A percentile compares a stretch with the other conserved stretches of the same genome.
Conservation (phyloP, 2,797 vertebrate species). For the Melanogrammus aeglefinus region DNA sequence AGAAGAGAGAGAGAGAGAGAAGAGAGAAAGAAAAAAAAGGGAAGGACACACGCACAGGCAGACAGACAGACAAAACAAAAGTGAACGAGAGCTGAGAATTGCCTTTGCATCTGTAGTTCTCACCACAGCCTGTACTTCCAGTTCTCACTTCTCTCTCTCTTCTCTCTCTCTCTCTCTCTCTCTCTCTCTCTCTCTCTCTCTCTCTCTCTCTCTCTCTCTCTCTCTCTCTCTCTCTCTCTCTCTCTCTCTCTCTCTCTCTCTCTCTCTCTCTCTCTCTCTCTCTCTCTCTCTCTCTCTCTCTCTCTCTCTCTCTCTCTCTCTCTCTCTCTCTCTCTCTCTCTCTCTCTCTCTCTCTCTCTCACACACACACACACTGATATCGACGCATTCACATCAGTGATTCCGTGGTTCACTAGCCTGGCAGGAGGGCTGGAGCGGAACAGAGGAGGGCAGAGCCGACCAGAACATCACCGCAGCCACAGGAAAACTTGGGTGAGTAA, state of each 20-base stretch:
- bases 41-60: too few relatives aligned
- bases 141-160: too few relatives aligned
- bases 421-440: constrained; percentile 31
- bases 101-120: constrained; percentile 9
- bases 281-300: constrained; percentile 8
- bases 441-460: constrained; percentile 38
- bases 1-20: constrained; percentile 9
- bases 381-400: constrained; percentile 17
- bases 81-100: neutral
- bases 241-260: neutral
- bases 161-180: constrained; percentile 3
- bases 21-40: neutral
- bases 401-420: constrained; percentile 27
- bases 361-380: constrained; percentile 22
- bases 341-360: neutral
- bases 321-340: neutral
- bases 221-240: constrained; percentile 9
- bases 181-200: neutral
- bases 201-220: neutral
- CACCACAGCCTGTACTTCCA: constrained; percentile 3
- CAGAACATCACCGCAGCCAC: constrained; percentile 11
- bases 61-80: too few relatives aligned
- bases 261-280: neutral
- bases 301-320: constrained; percentile 9
- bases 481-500: constrained; percentile 52